Conservation (phyloP, 2,797 vertebrate genomes). For the Amblyopsis hoosieri region DNA sequence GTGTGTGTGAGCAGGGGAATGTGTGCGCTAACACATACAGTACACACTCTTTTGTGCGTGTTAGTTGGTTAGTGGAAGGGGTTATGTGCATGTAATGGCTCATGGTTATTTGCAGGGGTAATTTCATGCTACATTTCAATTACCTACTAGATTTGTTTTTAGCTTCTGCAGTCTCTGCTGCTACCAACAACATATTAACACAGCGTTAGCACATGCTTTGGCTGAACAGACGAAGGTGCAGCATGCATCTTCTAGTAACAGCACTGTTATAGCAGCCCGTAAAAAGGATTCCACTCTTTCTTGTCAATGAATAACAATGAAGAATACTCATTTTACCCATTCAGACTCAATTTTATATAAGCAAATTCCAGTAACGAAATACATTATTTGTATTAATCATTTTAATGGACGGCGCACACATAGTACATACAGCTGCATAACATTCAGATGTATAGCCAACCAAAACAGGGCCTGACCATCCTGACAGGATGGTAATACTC, state of each 20-base stretch:
- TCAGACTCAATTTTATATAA: conserved; percentile 12
- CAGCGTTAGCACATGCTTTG: conserved; percentile 63
- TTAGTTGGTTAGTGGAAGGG: conserved; percentile 52
- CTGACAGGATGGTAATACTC: neutral
- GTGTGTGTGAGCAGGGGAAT: conserved; percentile 9
- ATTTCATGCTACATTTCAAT: conserved; percentile 99
- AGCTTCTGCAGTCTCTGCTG: conserved; percentile 86
- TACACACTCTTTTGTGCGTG: conserved; percentile 46
- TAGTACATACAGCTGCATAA: no score
- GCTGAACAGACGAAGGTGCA: conserved; percentile 78
- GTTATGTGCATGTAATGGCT: conserved; percentile 91
- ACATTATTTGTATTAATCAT: no score
- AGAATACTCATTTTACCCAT: conserved; percentile 46
- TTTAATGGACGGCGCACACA: no score
- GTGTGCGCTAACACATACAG: conserved; percentile 42
- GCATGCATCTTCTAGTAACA: conserved; percentile 45
- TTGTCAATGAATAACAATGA: conserved; percentile 80
- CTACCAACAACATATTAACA: conserved; percentile 87
- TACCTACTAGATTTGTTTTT: conserved; percentile 97
- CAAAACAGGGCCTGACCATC: no score
- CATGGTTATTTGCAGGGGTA: conserved; percentile 97
- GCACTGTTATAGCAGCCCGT: conserved; percentile 67
- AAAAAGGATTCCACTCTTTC: conserved; percentile 75
- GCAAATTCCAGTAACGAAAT: conserved; percentile 5
- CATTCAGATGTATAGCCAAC: no score